These are phyloP conservation scores for Xenotilapia leptura DNA, from an alignment of 2,113 vertebrate genomes.

Conservation along the genomic window DNA sequence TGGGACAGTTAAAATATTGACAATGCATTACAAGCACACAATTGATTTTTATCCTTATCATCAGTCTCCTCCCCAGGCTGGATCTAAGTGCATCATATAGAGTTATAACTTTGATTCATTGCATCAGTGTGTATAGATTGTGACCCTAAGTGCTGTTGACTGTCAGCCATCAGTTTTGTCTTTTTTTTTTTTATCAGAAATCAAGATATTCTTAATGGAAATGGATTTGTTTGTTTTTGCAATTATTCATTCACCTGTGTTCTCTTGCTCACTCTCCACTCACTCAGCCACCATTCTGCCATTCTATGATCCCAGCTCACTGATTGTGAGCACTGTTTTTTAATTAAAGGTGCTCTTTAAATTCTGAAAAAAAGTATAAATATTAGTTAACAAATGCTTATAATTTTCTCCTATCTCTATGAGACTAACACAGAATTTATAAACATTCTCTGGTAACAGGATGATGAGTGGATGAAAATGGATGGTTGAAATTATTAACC, in stretches of 20 bases:
- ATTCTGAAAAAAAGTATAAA: neutral
- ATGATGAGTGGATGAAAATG: neutral
- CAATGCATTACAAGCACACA: neutral
- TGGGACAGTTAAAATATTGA: neutral
- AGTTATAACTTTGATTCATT: neutral
- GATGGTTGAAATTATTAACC: neutral
- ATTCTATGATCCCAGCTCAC: neutral
- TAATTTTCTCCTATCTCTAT: neutral
- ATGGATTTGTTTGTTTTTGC: neutral
- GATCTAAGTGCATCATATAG: neutral
- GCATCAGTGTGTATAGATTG: constrained; percentile 15
- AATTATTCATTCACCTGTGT: neutral
- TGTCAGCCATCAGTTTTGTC: neutral
- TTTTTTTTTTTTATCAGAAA: neutral
- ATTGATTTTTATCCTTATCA: neutral
- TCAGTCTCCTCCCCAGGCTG: neutral
- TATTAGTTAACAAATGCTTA: neutral
- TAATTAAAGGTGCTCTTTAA: neutral
- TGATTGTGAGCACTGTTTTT: neutral
- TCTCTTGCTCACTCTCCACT: neutral
- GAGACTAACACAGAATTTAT: neutral
- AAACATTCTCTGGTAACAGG: neutral
- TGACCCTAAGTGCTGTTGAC: neutral
- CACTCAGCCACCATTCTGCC: neutral
- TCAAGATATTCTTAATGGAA: neutral